Base-by-base conservation (phyloP, 2,797 vertebrate species). In the Chelonia mydas region DNA sequence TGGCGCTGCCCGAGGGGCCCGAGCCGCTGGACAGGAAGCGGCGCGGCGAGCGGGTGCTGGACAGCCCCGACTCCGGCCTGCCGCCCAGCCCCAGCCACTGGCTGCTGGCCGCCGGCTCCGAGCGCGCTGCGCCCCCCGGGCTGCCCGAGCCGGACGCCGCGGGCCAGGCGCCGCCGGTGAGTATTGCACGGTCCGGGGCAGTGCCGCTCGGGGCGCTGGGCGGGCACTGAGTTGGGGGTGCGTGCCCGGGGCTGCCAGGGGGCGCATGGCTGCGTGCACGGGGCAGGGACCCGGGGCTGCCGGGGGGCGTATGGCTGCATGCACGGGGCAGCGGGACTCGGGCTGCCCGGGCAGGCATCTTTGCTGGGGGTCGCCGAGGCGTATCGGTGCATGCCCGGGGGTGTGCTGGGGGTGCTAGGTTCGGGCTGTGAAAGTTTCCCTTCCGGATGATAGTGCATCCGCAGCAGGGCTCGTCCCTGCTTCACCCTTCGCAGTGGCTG, bases 41-140 rank as follows among this genome's bases (percentile, higher is more conserved):
- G 95, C 98, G 98, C 97, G 98, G 98, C n/a, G 99, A 99, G 33
- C 94, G 99, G 95, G 98, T 98, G 85, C 98, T 99, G 84, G 99
- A 99, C 97, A 99, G 99, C 96, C 99, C 99, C 81, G 99, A 99
- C 97, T 99, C 99, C 6, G 99, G 99, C 74, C 96, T 99, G 23
- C 99, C 99, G 49, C 99, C 99, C 15, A 99, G 99, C 77, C 99
- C 99, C 82, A 98, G 99, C 8, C 97, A 98, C 87, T 99, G 99
- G 99, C 98, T 98, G 31, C 98, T 98, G 96, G 94, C 98, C 21
- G 83, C 98, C 33, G 90, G 95, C 90, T 88, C 97, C 80, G 97
- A 95, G 74, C 94, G 97, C 23, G 79, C 97, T 15, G 98, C 98
- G 17, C 97, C 90, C 13, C 76, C 90, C n/a, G 97, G 94, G 81